Evolutionary conservation across 2,888 invertebrate species (phyloP).

Genomic region (Acrobasis repandana): DNA sequence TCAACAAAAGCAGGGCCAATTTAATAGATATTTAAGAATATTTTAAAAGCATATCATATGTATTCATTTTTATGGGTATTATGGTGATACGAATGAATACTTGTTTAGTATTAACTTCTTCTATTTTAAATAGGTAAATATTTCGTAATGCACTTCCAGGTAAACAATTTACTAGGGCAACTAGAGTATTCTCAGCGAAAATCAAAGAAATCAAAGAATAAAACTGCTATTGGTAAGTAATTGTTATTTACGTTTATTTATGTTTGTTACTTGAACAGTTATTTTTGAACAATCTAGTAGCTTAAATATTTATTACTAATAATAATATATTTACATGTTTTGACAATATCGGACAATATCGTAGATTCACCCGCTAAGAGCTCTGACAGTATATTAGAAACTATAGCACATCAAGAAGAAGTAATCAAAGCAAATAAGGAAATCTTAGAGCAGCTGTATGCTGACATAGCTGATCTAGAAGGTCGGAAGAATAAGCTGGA

Average conservation of each 20-base stretch:
- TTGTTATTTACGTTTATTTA: not conserved
- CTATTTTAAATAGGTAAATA: too few relatives aligned
- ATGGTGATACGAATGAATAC: too few relatives aligned
- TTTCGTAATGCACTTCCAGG: slow-evolving; percentile 42
- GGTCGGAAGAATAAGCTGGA: slow-evolving; percentile 54
- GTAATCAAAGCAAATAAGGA: slow-evolving; percentile 75
- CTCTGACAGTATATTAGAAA: slow-evolving; percentile 59
- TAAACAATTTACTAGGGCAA: slow-evolving; percentile 64
- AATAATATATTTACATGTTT: not conserved
- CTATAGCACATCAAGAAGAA: slow-evolving; percentile 71
- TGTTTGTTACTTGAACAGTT: too few relatives aligned
- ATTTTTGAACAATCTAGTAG: too few relatives aligned
- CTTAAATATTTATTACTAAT: too few relatives aligned
- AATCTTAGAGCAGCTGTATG: slow-evolving; percentile 63
- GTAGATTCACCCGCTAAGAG: slow-evolving; percentile 58
- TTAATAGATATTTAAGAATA: too few relatives aligned
- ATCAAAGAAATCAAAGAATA: slow-evolving; percentile 54
- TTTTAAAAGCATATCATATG: too few relatives aligned
- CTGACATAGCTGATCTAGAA: slow-evolving; percentile 67
- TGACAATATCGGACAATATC: not conserved
- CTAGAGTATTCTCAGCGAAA: slow-evolving; percentile 56
- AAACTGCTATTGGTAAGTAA: slow-evolving; percentile 47
- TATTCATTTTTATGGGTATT: too few relatives aligned
- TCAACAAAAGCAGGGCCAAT: too few relatives aligned
- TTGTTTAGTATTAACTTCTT: too few relatives aligned